Percentiles rank a stretch among this genome's conserved stretches.
Conservation (phyloP, 2,888 invertebrate species). For the Zygothrica quintamaculata region DNA sequence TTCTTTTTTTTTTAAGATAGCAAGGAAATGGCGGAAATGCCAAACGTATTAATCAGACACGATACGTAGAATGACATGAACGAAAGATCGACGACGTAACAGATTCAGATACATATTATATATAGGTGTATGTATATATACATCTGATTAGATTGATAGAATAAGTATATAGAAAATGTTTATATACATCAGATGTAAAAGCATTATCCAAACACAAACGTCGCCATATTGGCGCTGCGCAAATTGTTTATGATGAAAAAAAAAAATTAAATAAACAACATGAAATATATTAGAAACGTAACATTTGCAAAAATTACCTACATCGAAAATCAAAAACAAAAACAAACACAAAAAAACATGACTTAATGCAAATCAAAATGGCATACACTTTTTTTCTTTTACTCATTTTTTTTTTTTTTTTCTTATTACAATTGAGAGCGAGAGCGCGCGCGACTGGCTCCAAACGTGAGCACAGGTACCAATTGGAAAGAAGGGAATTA, state of each 20-base stretch:
- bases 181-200: slow-evolving; percentile 57
- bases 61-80: slow-evolving; percentile 66
- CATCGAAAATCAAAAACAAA: slow-evolving; percentile 31
- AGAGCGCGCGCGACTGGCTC: slow-evolving; percentile 51
- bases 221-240: slow-evolving; percentile 69
- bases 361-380: slow-evolving; percentile 73
- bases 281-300: slow-evolving; percentile 60
- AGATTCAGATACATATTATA: slow-evolving; percentile 14
- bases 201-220: slow-evolving; percentile 60
- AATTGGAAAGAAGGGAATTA: slow-evolving; percentile 18
- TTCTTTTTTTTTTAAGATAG: too few relatives aligned
- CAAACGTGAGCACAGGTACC: slow-evolving; percentile 65
- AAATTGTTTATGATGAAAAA: slow-evolving; percentile 54
- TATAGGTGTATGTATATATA: slow-evolving; percentile 42
- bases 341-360: slow-evolving; percentile 61
- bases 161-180: slow-evolving; percentile 7
- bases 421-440: slow-evolving; percentile 59
- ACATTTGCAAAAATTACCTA: slow-evolving; percentile 37
- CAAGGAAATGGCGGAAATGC: slow-evolving; percentile 78
- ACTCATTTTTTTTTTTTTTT: slow-evolving; percentile 11
- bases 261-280: too few relatives aligned
- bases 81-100: slow-evolving; percentile 31
- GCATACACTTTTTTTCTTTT: slow-evolving; percentile 42
- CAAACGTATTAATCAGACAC: slow-evolving; percentile 77
- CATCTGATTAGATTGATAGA: slow-evolving; percentile 1